Evolutionary conservation across 1,140 invertebrate species (phyloP).

Genomic region (Calycopis cecrops): DNA sequence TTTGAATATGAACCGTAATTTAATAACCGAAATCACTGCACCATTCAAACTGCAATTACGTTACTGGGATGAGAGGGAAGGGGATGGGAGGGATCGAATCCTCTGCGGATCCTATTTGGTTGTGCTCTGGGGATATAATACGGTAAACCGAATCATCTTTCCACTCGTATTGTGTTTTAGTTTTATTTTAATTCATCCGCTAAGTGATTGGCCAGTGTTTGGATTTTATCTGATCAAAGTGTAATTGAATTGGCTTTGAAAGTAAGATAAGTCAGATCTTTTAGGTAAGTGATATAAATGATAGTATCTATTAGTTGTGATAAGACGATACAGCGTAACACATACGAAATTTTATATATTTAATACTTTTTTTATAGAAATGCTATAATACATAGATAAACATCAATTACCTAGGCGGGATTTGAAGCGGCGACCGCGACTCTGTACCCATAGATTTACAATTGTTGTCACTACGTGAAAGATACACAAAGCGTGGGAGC

Average conservation of each 20-base stretch:
- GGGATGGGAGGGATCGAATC: constrained; percentile 43
- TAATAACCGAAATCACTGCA: constrained; percentile 67
- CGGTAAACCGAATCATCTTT: constrained; percentile 53
- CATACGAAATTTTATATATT: too few relatives aligned
- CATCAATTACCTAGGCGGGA: too few relatives aligned
- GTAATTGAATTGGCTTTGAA: too few relatives aligned
- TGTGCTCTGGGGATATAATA: constrained; percentile 49
- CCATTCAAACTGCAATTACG: constrained; percentile 64
- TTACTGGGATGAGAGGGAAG: constrained; percentile 44
- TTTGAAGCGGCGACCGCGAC: too few relatives aligned
- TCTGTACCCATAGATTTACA: too few relatives aligned
- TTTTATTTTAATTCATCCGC: constrained; percentile 31
- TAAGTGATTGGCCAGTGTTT: constrained; percentile 20
- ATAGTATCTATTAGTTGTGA: too few relatives aligned
- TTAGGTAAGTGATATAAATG: background rate
- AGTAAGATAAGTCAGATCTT: background rate
- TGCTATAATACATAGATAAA: too few relatives aligned
- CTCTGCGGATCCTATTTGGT: constrained; percentile 48
- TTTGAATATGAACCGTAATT: constrained; percentile 54
- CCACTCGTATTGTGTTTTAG: constrained; percentile 36
- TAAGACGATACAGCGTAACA: too few relatives aligned
- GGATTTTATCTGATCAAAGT: too few relatives aligned
- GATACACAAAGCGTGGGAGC: too few relatives aligned
- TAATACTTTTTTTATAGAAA: too few relatives aligned
- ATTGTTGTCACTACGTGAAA: too few relatives aligned